Evolutionary conservation across 2,113 vertebrate species (phyloP).

Genomic region (Otus sunia): DNA sequence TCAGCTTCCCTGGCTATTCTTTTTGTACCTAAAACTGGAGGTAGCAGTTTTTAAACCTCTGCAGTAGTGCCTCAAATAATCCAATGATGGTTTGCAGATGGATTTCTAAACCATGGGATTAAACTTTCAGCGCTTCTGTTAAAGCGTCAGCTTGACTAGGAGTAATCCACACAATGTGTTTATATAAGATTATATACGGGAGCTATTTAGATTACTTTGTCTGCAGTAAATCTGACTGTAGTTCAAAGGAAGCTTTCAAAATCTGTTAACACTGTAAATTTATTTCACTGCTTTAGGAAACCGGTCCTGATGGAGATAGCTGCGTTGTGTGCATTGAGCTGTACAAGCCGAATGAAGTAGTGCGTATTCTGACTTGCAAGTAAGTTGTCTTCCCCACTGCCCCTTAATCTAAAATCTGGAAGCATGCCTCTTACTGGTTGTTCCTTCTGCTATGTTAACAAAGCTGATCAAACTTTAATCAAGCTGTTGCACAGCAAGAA

Average conservation of each 20-base stretch:
- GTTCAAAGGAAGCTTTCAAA: not conserved
- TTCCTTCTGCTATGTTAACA: not conserved
- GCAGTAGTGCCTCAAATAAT: not conserved
- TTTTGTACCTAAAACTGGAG: not conserved
- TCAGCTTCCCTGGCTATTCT: not conserved
- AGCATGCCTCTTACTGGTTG: not conserved
- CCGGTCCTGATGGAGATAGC: slow-evolving; percentile 77
- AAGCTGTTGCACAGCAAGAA: not conserved
- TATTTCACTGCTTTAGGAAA: slow-evolving; percentile 72
- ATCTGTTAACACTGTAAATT: not conserved
- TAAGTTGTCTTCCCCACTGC: slow-evolving; percentile 69
- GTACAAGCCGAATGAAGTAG: slow-evolving; percentile 85
- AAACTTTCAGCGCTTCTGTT: not conserved
- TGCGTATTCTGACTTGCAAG: slow-evolving; percentile 91
- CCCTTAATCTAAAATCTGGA: not conserved
- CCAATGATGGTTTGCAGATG: not conserved
- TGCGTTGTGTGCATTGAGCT: slow-evolving; percentile 92
- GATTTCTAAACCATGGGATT: not conserved
- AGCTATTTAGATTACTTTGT: not conserved
- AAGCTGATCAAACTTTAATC: not conserved
- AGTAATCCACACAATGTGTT: not conserved
- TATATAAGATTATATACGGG: not conserved
- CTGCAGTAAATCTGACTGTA: not conserved
- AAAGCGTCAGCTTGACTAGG: not conserved
- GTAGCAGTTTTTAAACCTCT: not conserved